These are phyloP conservation scores for Eremophila alpestris DNA, from an alignment of 2,797 vertebrate genomes.

Conservation along the genomic window DNA sequence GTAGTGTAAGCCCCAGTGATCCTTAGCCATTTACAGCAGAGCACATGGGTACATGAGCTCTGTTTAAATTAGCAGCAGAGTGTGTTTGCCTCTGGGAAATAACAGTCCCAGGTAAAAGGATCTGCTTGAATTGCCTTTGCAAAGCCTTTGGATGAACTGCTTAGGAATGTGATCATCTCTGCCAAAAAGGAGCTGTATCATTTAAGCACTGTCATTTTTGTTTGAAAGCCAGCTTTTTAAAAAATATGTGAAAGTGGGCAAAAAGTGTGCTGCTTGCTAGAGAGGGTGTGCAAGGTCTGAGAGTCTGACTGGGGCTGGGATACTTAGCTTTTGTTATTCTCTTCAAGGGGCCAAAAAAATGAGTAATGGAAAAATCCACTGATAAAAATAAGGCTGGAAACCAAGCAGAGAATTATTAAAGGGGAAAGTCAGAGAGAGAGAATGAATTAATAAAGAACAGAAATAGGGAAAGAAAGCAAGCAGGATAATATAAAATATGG, in stretches of 20 bases:
- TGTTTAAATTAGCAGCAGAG: background rate
- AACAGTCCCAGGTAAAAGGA: background rate
- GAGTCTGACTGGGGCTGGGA: background rate
- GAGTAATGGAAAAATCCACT: conserved; percentile 1
- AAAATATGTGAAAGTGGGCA: background rate
- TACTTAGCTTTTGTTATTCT: background rate
- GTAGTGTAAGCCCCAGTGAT: background rate
- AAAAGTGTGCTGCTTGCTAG: background rate
- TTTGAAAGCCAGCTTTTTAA: background rate
- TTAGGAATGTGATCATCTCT: background rate
- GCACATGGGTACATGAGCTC: background rate
- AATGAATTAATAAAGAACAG: conserved; percentile 1
- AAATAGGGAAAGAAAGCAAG: background rate
- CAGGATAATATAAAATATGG: background rate
- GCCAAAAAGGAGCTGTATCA: background rate
- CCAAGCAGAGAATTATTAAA: background rate
- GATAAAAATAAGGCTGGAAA: conserved; percentile 14
- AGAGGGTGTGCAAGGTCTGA: background rate
- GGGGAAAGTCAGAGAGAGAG: background rate
- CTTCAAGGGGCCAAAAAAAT: background rate
- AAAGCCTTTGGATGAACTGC: conserved; percentile 35
- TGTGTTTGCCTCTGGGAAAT: conserved; percentile 13
- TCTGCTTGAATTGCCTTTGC: background rate
- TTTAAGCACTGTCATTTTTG: background rate
- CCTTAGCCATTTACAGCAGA: background rate